Percentiles rank a stretch among this genome's conserved stretches.
Evolutionary conservation across 2,797 vertebrate genomes (phyloP).

Genomic region (Sebastes wilsoni): DNA sequence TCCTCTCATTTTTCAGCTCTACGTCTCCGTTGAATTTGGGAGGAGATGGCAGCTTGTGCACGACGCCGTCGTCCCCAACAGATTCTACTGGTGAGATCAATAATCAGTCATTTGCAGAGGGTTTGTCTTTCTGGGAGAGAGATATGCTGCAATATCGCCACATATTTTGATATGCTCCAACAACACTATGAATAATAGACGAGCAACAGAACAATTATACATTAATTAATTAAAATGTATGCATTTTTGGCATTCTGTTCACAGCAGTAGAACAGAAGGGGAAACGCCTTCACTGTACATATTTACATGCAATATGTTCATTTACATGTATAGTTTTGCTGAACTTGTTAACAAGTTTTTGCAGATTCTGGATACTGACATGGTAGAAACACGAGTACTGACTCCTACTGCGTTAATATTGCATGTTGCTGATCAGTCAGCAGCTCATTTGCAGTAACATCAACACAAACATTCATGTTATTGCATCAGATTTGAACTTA

Average conservation of each 20-base stretch:
- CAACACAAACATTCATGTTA: neutral
- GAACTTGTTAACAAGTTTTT: neutral
- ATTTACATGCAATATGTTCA: neutral
- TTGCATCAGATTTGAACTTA: neutral
- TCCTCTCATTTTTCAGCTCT: slow-evolving; percentile 84
- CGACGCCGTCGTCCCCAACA: slow-evolving; percentile 89
- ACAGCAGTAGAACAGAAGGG: neutral
- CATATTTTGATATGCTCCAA: slow-evolving; percentile 9
- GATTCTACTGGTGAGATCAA: slow-evolving; percentile 93
- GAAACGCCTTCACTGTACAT: neutral
- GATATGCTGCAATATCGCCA: neutral
- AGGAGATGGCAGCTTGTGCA: slow-evolving; percentile 94
- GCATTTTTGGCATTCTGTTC: slow-evolving; percentile 22
- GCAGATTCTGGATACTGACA: neutral
- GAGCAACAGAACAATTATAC: slow-evolving; percentile 4
- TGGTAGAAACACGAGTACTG: neutral
- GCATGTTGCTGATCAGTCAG: neutral
- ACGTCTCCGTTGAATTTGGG: slow-evolving; percentile 94
- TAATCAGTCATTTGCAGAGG: slow-evolving; percentile 8
- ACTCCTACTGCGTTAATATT: neutral
- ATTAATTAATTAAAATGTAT: slow-evolving; percentile 25
- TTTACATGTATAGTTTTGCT: neutral
- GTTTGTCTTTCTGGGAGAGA: neutral
- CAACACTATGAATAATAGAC: slow-evolving; percentile 33
- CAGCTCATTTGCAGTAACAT: slow-evolving; percentile 11